Conservation (phyloP, 2,888 invertebrate genomes). For the Ptilodon capucinus region DNA sequence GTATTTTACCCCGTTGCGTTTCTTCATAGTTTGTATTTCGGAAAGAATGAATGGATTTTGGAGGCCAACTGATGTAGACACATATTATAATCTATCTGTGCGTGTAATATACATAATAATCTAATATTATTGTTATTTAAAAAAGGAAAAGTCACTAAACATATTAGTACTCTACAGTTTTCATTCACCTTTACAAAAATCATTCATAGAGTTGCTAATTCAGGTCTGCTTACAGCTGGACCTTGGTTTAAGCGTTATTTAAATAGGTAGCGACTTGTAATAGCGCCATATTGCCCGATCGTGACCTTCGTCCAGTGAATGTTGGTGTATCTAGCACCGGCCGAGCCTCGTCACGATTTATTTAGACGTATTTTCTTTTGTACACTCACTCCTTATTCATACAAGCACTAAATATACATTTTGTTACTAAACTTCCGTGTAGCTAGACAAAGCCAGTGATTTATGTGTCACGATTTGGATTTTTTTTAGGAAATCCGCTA, state of each 20-base stretch:
- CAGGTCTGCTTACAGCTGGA: slow-evolving; percentile 12
- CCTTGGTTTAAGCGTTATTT: slow-evolving; percentile 35
- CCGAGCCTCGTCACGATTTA: slow-evolving; percentile 34
- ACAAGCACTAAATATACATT: background rate
- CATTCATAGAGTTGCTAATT: slow-evolving; percentile 3
- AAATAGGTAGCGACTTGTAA: slow-evolving; percentile 43
- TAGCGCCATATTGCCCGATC: slow-evolving; percentile 46
- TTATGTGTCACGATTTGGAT: background rate
- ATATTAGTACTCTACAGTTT: too few relatives aligned
- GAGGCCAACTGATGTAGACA: too few relatives aligned
- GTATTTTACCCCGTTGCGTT: too few relatives aligned
- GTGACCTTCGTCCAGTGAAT: slow-evolving; percentile 58
- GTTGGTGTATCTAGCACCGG: slow-evolving; percentile 25
- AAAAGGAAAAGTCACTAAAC: too few relatives aligned
- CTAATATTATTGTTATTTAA: too few relatives aligned
- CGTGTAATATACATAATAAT: too few relatives aligned
- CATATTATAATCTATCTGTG: too few relatives aligned
- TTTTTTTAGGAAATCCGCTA: background rate
- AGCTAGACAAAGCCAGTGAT: background rate
- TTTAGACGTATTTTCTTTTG: slow-evolving; percentile 25
- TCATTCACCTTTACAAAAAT: background rate
- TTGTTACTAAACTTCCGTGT: background rate
- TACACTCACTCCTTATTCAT: slow-evolving; percentile 4
- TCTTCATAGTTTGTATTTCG: too few relatives aligned
- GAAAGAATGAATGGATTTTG: too few relatives aligned